Percentiles rank a stretch among this genome's conserved stretches.
phyloP scores from a whole-genome alignment of 2,888 invertebrate genomes.

The Tenthredo notha region DNA sequence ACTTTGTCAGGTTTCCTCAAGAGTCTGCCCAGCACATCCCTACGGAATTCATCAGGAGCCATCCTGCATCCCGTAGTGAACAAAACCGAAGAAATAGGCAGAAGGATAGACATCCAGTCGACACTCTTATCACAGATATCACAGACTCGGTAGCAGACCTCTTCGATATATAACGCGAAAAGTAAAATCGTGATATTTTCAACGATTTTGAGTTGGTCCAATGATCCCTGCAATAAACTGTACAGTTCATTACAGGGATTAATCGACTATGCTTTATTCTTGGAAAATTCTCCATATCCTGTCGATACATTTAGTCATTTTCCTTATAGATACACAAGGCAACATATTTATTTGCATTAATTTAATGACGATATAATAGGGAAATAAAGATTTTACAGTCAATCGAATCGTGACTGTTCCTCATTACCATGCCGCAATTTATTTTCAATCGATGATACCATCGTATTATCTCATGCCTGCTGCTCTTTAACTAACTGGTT shows the following conservation, averaged over 20 bases:
- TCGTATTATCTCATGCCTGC: not conserved
- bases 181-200: not conserved
- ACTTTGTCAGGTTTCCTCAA: constrained; percentile 49
- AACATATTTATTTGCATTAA: not conserved
- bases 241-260: not conserved
- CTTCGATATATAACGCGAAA: constrained; percentile 60
- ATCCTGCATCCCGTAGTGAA: not conserved
- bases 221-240: too few relatives aligned
- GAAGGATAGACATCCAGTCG: constrained; percentile 58
- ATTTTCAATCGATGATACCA: constrained; percentile 16
- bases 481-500: not conserved
- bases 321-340: not conserved
- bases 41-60: constrained; percentile 47
- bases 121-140: constrained; percentile 62
- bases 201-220: not conserved
- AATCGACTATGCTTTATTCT: not conserved
- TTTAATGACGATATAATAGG: not conserved
- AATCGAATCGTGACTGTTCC: not conserved
- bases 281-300: not conserved
- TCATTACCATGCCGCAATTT: not conserved
- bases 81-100: constrained; percentile 43
- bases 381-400: constrained; percentile 12
- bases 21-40: constrained; percentile 43
- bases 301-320: not conserved
- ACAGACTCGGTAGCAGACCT: constrained; percentile 63